A percentile compares a stretch with the other conserved stretches of the same genome.
These are phyloP conservation scores for Rhinogobius similis DNA, from an alignment of 2,113 vertebrate species.

Conservation along the genomic window DNA sequence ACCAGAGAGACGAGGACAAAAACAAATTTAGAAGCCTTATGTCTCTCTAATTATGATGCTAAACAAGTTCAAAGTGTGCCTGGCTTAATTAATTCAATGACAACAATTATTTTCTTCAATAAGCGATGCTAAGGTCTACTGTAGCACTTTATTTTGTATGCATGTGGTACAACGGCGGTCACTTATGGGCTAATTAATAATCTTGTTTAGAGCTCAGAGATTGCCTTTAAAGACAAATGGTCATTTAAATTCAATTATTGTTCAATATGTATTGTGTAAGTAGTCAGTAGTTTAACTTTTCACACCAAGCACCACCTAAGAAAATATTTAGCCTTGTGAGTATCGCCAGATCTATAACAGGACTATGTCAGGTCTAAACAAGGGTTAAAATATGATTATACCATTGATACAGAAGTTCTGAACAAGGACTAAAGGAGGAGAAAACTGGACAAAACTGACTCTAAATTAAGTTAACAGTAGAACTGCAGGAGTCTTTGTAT, in stretches of 20 bases:
- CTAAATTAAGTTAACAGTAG: too few relatives aligned
- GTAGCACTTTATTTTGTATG: background rate
- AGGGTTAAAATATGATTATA: too few relatives aligned
- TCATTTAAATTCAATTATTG: background rate
- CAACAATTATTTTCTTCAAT: background rate
- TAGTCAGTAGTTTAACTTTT: too few relatives aligned
- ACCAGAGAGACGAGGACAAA: background rate
- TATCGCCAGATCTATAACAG: too few relatives aligned
- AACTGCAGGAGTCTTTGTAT: too few relatives aligned
- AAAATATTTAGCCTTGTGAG: too few relatives aligned
- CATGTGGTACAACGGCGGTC: background rate
- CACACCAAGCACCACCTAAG: too few relatives aligned
- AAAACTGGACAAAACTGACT: too few relatives aligned
- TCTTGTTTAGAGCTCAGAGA: background rate
- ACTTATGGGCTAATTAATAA: background rate
- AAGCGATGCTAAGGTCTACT: background rate
- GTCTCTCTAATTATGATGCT: background rate
- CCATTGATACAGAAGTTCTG: too few relatives aligned
- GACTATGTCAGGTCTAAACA: too few relatives aligned
- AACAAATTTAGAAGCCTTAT: background rate
- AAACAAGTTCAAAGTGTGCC: background rate
- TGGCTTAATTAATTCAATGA: background rate
- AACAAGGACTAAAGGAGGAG: too few relatives aligned
- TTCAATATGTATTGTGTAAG: background rate
- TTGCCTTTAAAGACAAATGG: background rate